These are phyloP conservation scores for Maniola jurtina DNA, from an alignment of 1,140 invertebrate genomes.

Conservation along the genomic window DNA sequence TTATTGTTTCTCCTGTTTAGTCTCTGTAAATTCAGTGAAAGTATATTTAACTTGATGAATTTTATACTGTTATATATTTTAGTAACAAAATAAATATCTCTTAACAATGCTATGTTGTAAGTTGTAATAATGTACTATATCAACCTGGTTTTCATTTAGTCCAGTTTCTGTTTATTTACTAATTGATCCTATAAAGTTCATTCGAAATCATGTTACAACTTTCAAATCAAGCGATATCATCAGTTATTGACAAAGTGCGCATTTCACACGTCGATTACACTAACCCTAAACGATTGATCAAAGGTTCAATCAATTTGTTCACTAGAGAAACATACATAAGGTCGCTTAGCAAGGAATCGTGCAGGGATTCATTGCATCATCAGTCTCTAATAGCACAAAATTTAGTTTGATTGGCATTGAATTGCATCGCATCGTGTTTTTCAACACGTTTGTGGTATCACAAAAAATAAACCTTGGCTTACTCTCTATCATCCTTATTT, in stretches of 20 bases:
- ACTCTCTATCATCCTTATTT: conserved; percentile 25
- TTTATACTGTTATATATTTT: not conserved
- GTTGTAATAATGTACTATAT: no score
- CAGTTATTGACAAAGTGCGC: not conserved
- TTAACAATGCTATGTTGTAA: no score
- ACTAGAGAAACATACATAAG: not conserved
- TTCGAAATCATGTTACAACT: no score
- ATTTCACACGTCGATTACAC: conserved; percentile 2
- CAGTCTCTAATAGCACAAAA: not conserved
- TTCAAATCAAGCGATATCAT: not conserved
- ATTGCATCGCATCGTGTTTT: conserved; percentile 18
- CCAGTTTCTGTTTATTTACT: no score
- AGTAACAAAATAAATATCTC: not conserved
- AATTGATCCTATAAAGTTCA: no score
- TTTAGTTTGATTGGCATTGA: not conserved
- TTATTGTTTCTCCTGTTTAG: conserved; percentile 5
- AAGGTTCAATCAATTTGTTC: conserved; percentile 19
- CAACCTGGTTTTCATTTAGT: no score
- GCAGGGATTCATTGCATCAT: not conserved
- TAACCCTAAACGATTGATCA: conserved; percentile 13
- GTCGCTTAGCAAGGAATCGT: not conserved
- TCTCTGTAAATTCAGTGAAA: conserved; percentile 15
- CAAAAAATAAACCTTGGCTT: conserved; percentile 36
- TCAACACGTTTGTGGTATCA: conserved; percentile 29
- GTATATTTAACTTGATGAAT: not conserved